These are phyloP conservation scores for Neogobius melanostomus DNA, from an alignment of 2,113 vertebrate genomes.

Conservation along the genomic window DNA sequence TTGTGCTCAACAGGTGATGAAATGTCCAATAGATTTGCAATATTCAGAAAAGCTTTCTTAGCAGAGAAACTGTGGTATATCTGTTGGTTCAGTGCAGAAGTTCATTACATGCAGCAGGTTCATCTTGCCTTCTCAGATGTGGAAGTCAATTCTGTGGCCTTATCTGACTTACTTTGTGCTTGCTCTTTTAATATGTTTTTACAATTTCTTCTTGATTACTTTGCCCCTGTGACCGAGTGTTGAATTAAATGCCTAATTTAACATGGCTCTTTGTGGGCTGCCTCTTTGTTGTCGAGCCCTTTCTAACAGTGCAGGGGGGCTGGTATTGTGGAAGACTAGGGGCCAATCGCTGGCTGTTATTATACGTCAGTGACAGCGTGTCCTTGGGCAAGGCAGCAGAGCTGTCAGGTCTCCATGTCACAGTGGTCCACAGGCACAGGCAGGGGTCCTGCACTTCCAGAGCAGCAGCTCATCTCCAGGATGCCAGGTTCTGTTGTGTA, in stretches of 20 bases:
- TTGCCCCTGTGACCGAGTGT: conserved; percentile 73
- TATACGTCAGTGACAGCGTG: conserved; percentile 69
- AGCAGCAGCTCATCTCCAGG: conserved; percentile 51
- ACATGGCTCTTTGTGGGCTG: conserved; percentile 71
- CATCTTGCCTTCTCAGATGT: not conserved
- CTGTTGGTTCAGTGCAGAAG: not conserved
- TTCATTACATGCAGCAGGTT: not conserved
- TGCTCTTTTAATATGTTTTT: conserved; percentile 48
- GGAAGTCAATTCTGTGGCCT: conserved; percentile 20
- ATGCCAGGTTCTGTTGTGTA: conserved; percentile 76
- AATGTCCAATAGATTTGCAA: no score
- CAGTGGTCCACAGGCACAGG: conserved; percentile 76
- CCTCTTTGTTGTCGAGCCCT: conserved; percentile 64
- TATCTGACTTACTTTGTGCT: conserved; percentile 16
- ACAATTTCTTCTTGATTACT: conserved; percentile 65
- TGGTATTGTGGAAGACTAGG: conserved; percentile 57
- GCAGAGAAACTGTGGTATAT: not conserved
- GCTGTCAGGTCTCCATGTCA: conserved; percentile 78
- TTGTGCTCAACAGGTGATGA: no score
- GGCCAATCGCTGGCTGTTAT: conserved; percentile 62
- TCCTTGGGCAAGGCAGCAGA: conserved; percentile 74
- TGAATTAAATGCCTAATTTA: conserved; percentile 81
- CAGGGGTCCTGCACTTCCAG: conserved; percentile 70
- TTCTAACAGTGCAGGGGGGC: conserved; percentile 66
- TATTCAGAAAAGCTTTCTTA: not conserved